Percentiles rank a stretch among this genome's conserved stretches.
These are phyloP conservation scores for Thinocorus orbignyianus DNA, from an alignment of 2,113 vertebrate genomes.

Conservation along the genomic window DNA sequence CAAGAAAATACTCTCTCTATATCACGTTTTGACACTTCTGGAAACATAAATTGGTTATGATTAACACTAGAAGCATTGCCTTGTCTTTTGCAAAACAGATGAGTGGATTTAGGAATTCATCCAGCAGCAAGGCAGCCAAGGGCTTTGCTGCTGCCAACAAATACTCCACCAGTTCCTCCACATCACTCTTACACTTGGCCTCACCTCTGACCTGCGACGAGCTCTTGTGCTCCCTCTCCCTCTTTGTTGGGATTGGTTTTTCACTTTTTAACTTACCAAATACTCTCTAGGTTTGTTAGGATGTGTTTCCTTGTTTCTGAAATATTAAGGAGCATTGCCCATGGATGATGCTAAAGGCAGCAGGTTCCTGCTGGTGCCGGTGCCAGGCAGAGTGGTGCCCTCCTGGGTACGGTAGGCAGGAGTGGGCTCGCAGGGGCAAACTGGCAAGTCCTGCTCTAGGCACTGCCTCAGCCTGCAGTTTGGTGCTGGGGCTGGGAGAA, in stretches of 20 bases:
- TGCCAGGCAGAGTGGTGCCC: neutral
- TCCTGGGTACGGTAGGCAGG: neutral
- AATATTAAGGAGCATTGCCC: neutral
- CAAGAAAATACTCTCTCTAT: neutral
- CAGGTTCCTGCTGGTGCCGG: neutral
- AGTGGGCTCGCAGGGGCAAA: neutral
- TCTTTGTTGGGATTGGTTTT: rapidly evolving
- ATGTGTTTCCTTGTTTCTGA: neutral
- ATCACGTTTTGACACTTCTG: slow-evolving; percentile 15
- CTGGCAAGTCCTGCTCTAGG: neutral
- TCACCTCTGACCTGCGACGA: neutral
- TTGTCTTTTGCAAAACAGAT: slow-evolving; percentile 31
- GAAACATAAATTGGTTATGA: slow-evolving; percentile 30
- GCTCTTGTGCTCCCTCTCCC: neutral
- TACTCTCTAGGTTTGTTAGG: neutral
- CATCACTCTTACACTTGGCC: neutral
- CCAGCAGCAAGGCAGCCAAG: slow-evolving; percentile 25
- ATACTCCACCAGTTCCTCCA: neutral
- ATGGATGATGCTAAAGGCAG: neutral
- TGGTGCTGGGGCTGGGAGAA: rapidly evolving
- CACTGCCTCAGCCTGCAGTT: neutral
- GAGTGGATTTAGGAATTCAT: slow-evolving; percentile 43
- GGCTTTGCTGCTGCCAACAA: slow-evolving; percentile 21
- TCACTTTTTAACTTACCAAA: neutral
- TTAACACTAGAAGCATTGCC: slow-evolving; percentile 15